These are phyloP conservation scores for Fregata magnificens DNA, from an alignment of 2,113 vertebrate species.

Conservation along the genomic window DNA sequence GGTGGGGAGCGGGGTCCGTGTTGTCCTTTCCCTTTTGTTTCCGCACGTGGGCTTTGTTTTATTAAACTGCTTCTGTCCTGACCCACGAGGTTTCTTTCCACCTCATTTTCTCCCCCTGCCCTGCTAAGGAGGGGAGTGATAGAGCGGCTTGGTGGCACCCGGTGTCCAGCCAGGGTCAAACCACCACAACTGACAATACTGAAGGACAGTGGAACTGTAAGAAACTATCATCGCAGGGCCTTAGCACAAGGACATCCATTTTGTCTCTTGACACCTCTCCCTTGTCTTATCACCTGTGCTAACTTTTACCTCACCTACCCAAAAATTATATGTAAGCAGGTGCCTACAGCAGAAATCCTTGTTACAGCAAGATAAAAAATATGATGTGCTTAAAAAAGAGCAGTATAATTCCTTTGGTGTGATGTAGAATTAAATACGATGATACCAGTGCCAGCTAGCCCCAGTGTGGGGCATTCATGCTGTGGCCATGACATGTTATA, in stretches of 20 bases:
- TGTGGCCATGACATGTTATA: neutral
- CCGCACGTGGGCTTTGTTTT: too few species aligned
- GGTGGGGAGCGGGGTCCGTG: too few species aligned
- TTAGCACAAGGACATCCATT: neutral
- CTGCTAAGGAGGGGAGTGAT: too few species aligned
- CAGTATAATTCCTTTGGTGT: neutral
- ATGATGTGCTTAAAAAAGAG: neutral
- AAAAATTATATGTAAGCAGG: neutral
- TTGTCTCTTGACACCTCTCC: neutral
- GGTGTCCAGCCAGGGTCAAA: too few species aligned
- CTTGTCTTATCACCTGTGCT: neutral
- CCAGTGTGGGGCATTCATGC: neutral
- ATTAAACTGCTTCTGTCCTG: too few species aligned
- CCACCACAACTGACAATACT: too few species aligned
- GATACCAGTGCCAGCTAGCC: neutral
- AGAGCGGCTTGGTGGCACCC: too few species aligned
- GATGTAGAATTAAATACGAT: neutral
- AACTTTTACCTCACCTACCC: neutral
- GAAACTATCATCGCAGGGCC: neutral
- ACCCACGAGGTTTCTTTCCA: too few species aligned
- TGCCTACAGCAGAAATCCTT: neutral
- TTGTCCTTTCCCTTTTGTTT: too few species aligned
- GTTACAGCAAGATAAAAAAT: neutral
- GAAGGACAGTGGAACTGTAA: neutral
- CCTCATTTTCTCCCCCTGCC: too few species aligned